Base-by-base conservation (phyloP, 2,113 vertebrate species). In the Centrocercus urophasianus region DNA sequence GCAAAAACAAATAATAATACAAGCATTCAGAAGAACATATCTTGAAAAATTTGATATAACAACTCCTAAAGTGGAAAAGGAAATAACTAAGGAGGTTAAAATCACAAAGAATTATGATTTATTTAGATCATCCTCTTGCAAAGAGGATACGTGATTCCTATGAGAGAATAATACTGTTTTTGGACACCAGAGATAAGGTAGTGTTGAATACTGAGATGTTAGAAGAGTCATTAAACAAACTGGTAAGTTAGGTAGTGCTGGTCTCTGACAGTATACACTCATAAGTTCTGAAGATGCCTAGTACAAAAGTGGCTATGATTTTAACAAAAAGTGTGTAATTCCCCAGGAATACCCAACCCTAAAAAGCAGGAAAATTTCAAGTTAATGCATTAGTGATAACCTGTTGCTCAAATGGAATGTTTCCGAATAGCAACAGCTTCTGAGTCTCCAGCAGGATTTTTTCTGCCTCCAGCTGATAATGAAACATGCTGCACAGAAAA, bases 401-500 rank as follows among this genome's bases (percentile, higher is more conserved):
- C 42, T 89, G 83, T 91, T 89, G 56, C 89, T 92, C 91, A 74
- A 93, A 86, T 85, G 95, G 91, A 69, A 16, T 89, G 89, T 69
- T 81, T 91, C 82, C 88, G 57, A 75, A 64, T 32, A 83, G 75
- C 38, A 85, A 71, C 85, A 93, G 30, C 47, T 77, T 86, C 82
- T 77, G 48, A 85, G 32, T 71, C 38, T 92, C 85, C 69, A 83
- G 75, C 93, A 88, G 75, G 85, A 81, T 83, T 93, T 93, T 92
- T 86, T 83, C 75, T 93, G 47, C 52, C 50, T 95, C 65, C 64
- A 93, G 67, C 67, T 93, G 91, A 91, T 93, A 93, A 95, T 92
- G 89, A 93, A 96, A 95, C 79, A 83, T 75, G 57, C 50, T 47
- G 66, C 60, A 82, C 56, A 47, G 50, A 74, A 64, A 47, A 86